Evolutionary conservation across 2,888 invertebrate species (phyloP).

Genomic region (Erebia epiphron): DNA sequence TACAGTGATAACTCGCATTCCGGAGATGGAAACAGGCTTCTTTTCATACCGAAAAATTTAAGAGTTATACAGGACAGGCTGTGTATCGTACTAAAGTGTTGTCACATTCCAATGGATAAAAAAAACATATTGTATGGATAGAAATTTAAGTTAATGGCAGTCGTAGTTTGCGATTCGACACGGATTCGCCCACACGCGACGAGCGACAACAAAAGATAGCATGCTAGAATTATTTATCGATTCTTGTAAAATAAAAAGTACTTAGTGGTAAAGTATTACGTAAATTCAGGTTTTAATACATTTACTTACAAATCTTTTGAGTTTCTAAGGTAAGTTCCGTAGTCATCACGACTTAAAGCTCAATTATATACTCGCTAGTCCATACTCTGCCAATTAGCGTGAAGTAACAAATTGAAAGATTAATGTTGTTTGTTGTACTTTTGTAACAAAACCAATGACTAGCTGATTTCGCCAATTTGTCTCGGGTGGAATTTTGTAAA

Average conservation of each 20-base stretch:
- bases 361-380: too few species aligned
- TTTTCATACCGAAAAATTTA: not conserved
- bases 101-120: constrained; percentile 1
- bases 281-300: not conserved
- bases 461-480: too few species aligned
- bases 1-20: too few species aligned
- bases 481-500: too few species aligned
- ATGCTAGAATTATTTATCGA: not conserved
- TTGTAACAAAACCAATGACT: too few species aligned
- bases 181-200: constrained; percentile 31
- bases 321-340: too few species aligned
- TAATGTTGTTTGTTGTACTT: too few species aligned
- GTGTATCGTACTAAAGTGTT: not conserved
- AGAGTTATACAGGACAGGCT: too few species aligned
- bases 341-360: too few species aligned
- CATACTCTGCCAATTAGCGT: too few species aligned
- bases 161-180: constrained; percentile 22
- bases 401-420: too few species aligned
- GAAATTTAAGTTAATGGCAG: constrained; percentile 15
- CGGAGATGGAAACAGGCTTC: too few species aligned
- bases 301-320: not conserved
- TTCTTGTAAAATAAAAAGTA: not conserved
- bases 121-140: not conserved
- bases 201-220: constrained; percentile 32
- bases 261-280: not conserved